These are phyloP conservation scores for Leptodactylus fuscus DNA, from an alignment of 2,113 vertebrate genomes.

Conservation along the genomic window DNA sequence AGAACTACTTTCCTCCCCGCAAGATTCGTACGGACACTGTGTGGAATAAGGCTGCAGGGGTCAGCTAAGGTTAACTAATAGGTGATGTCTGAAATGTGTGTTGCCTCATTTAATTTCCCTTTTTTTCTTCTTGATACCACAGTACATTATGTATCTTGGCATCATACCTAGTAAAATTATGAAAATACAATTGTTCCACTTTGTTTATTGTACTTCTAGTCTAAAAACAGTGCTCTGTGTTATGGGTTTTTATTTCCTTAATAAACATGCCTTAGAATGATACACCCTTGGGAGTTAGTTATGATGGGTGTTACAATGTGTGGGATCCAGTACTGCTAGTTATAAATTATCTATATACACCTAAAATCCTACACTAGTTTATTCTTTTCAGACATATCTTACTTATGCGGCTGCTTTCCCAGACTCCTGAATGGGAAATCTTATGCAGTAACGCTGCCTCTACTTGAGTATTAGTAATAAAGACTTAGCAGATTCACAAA, in stretches of 20 bases:
- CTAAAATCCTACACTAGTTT: neutral
- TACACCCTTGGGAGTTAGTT: neutral
- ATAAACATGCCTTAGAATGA: neutral
- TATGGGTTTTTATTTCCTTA: neutral
- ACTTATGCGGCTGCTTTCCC: no score
- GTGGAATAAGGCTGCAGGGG: no score
- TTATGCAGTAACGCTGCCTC: no score
- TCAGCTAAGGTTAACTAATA: neutral
- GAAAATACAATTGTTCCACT: conserved; percentile 5
- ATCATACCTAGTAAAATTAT: neutral
- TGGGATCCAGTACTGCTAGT: neutral
- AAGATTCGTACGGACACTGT: no score
- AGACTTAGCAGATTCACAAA: no score
- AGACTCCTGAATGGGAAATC: no score
- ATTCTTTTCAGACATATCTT: no score
- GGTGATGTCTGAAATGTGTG: neutral
- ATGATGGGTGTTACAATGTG: neutral
- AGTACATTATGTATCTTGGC: neutral
- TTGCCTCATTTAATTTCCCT: neutral
- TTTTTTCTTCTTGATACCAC: neutral
- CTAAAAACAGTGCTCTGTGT: neutral
- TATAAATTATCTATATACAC: neutral
- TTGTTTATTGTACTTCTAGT: conserved; percentile 7
- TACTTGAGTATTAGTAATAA: no score
- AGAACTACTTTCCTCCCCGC: no score